Percentiles rank a stretch among this genome's conserved stretches.
Evolutionary conservation across 2,888 invertebrate genomes (phyloP).

Genomic region (Diplolepis rosae): DNA sequence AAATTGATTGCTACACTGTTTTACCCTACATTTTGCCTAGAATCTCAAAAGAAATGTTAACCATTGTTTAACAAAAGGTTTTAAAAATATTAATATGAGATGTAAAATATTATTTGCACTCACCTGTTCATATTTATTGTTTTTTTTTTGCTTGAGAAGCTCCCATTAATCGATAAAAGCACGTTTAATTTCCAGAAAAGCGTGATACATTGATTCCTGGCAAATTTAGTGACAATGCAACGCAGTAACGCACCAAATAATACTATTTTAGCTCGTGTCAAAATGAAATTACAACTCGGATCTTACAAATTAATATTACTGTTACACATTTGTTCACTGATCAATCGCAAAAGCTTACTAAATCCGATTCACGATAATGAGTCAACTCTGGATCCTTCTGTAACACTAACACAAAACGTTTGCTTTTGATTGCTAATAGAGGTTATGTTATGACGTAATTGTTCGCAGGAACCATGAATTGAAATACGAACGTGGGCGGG

Average conservation of each 20-base stretch:
- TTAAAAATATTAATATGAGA: too few species aligned
- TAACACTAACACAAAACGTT: too few species aligned
- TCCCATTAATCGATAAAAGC: slow-evolving; percentile 61
- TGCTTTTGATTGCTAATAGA: neutral
- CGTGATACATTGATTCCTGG: neutral
- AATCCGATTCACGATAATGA: neutral
- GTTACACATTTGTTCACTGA: neutral
- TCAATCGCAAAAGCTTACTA: neutral
- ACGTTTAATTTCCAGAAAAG: slow-evolving; percentile 31
- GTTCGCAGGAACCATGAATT: neutral
- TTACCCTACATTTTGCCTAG: too few species aligned
- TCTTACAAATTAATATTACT: neutral
- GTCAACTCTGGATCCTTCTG: neutral
- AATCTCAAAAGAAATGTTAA: too few species aligned
- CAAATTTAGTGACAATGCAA: too few species aligned
- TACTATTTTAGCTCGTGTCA: neutral
- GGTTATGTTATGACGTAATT: slow-evolving; percentile 20
- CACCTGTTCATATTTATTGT: slow-evolving; percentile 63
- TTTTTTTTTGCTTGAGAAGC: slow-evolving; percentile 58
- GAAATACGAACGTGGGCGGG: slow-evolving; percentile 18
- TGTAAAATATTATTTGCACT: neutral
- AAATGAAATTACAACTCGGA: neutral
- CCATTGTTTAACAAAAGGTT: too few species aligned
- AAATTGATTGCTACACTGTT: too few species aligned
- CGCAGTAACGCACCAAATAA: neutral